A percentile compares a stretch with the other conserved stretches of the same genome.
Conservation (phyloP, 2,888 invertebrate genomes). For the Notocelia uddmanniana region DNA sequence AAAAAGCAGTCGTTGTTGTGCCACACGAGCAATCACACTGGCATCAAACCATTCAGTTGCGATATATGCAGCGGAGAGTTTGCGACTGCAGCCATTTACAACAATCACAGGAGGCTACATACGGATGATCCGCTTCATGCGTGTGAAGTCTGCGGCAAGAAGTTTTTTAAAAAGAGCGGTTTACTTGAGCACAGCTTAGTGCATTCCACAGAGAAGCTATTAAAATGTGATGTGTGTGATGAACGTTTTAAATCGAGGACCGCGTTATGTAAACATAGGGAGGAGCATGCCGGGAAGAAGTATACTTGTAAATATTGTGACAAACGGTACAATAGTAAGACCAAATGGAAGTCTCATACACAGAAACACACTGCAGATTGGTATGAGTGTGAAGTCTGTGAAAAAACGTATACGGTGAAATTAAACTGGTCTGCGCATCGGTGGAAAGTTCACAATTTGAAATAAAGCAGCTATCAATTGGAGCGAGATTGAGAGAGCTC, state of each 20-base stretch:
- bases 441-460: too few relatives aligned
- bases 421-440: too few relatives aligned
- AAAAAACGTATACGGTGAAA: background rate
- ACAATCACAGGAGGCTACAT: background rate
- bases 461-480: too few relatives aligned
- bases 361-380: background rate
- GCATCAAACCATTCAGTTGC: background rate
- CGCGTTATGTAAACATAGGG: background rate
- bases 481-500: too few relatives aligned
- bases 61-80: background rate
- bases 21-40: too few relatives aligned
- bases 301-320: background rate
- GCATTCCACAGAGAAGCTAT: background rate
- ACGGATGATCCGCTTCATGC: background rate
- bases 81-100: too few relatives aligned
- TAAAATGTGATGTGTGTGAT: background rate
- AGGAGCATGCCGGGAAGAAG: background rate
- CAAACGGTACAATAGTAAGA: background rate
- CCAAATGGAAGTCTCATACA: background rate
- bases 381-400: background rate
- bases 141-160: background rate
- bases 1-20: too few relatives aligned
- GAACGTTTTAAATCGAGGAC: background rate
- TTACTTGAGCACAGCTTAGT: background rate
- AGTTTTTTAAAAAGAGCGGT: background rate